Evolutionary conservation across 2,888 invertebrate species (phyloP), one percentile per base, ranked within the genome.

Genomic region (Cephus runcator): DNA sequence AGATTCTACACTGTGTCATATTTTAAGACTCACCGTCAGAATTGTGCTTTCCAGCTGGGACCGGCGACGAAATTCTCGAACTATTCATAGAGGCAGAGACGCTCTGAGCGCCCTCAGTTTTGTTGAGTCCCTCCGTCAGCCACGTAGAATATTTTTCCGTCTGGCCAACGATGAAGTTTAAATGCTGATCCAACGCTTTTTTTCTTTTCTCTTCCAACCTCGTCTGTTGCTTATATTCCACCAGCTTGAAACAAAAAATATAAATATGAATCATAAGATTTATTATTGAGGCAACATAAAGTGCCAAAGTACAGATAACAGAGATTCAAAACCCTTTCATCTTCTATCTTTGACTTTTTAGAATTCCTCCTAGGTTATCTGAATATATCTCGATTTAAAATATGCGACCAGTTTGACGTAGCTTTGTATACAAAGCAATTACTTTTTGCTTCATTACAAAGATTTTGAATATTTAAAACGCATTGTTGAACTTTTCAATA

Each of bases 91-190:
- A 92, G 3, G 91, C 90, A 69, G 92, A 89, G 79, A 91, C 87
- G 83, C 92, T 92, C 77, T 88, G 90, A 78, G 84, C 85, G 75
- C 91, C 88, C 36, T 91, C 91, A 75, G 93, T 91, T 90, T 95
- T 94, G 87, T 95, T 95, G 93, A 97, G 95, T 83, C 96, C 96
- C 92, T 97, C 97, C 6, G 97, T 97, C 79, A 98, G 92, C 92
- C 97, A 95, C 36, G 96, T 96, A 68, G 98, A 98, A 93, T 98
- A 99, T 90, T 98, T 98, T 92, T 99, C 99, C 0, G 99, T 99
- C 92, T 98, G 98, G 92, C 98, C 99, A 79, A 99, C 99, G 89
- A 99, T 98, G 91, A 98, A 98, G 92, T 97, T 97, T 80, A 99
- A 94, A 92, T 99, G 99, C 89, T 98, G 96, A 93, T 99, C 99